Base-by-base conservation (phyloP, 2,888 invertebrate species). In the Pimpla rufipes region DNA sequence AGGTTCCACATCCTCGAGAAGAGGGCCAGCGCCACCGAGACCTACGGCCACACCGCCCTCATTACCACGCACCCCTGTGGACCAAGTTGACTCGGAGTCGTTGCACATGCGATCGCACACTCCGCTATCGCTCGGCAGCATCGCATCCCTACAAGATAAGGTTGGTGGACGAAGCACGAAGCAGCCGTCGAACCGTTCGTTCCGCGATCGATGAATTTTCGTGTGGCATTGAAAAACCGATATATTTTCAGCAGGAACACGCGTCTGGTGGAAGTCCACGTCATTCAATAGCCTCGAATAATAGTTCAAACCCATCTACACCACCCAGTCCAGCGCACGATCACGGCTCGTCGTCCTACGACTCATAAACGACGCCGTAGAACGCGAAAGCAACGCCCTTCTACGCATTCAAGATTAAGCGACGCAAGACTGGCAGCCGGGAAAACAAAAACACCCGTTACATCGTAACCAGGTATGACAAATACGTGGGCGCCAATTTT, bases 101-200 rank as follows among this genome's bases (percentile, higher is more conserved):
- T 86, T 93, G 80, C 92, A 93, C 87, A 87, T 93, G 88, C 93
- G 95, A 35, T 95, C 95, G 66, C 95, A 95, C 87, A 95, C 95
- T 67, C 96, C 97, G 35, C 95, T 96, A 85, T 96, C 96, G 85
- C 94, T 97, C 71, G 97, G 97, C 91, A 96, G 96, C 91, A 96
- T 96, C 95, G 96, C 96, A 92, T 96, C 96, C 13, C 94, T 97
- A 85, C 96, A 96, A 89, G 96, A 97, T 88, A 97, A 96, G 94
- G 95, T 95, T 89, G 85, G 88, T 85, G 59, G 42, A 16, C 50
- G 29, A 29, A 76, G 16, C 6, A 16, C 10, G 7, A 42, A 42
- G 42, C 1, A 42, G 13, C 7, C 13, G 42, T n/a, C 5, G 1
- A 47, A 47, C n/a, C 0, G n/a, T n/a, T n/a, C 11, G 10, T 42